phyloP scores from a whole-genome alignment of 2,113 vertebrate genomes.

The Sardina pilchardus region DNA sequence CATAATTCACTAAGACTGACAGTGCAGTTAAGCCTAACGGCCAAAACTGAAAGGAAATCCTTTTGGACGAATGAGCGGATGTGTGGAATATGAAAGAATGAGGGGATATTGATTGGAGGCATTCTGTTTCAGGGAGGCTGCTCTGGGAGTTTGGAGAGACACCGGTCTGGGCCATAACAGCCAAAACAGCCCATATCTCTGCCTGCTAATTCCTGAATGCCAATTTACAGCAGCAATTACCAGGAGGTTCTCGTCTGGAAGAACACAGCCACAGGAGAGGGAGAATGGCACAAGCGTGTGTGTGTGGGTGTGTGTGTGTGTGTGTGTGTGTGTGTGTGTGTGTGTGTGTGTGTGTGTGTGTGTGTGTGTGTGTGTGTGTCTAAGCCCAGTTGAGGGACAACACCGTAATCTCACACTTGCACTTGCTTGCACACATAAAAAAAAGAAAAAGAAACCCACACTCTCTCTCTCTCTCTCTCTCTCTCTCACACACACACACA shows the following conservation, averaged over 20 bases:
- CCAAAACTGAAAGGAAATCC: not conserved
- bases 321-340: not conserved
- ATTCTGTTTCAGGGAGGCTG: not conserved
- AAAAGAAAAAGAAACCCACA: too few species aligned
- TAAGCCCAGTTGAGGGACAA: too few species aligned
- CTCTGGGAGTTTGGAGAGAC: not conserved
- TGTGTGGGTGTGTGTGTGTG: not conserved
- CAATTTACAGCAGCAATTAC: slow-evolving; percentile 11
- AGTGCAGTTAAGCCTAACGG: not conserved
- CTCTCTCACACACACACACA: not conserved
- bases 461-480: not conserved
- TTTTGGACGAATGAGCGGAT: not conserved
- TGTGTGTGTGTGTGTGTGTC: not conserved
- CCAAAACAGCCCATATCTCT: not conserved
- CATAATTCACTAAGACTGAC: not conserved
- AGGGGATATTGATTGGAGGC: not conserved
- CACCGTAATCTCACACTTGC: too few species aligned
- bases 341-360: not conserved
- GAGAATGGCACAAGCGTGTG: not conserved
- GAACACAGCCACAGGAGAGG: not conserved
- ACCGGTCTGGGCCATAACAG: not conserved
- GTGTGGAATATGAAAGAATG: not conserved
- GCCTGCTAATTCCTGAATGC: slow-evolving; percentile 6
- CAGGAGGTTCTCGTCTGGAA: not conserved
- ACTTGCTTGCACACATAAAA: not conserved